Conservation (phyloP, 2,113 vertebrate species). For the Heliornis fulica region DNA sequence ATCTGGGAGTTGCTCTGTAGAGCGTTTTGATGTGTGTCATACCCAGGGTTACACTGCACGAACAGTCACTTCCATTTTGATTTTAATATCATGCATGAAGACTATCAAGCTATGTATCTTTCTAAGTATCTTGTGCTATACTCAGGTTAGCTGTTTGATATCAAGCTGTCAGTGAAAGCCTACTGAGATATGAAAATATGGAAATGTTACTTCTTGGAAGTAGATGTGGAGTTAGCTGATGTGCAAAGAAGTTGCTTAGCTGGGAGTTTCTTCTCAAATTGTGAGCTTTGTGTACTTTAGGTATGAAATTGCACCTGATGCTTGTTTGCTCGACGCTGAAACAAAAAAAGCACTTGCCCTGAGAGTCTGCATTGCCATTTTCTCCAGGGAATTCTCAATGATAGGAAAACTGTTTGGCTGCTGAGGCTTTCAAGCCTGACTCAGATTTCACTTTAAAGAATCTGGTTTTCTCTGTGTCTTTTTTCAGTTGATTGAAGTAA, state of each 20-base stretch:
- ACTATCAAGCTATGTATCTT: not conserved
- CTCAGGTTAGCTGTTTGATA: not conserved
- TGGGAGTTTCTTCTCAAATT: not conserved
- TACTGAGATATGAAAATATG: not conserved
- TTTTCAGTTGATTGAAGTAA: not conserved
- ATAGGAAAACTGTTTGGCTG: not conserved
- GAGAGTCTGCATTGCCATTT: not conserved
- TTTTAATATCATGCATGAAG: not conserved
- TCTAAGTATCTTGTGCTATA: not conserved
- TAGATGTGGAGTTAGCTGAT: not conserved
- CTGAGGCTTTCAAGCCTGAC: not conserved
- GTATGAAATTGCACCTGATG: not conserved
- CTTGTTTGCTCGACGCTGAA: not conserved
- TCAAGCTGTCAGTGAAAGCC: not conserved
- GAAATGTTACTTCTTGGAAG: not conserved
- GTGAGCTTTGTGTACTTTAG: not conserved
- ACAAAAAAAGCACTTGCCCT: not conserved
- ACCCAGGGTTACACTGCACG: not conserved
- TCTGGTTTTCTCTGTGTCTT: not conserved
- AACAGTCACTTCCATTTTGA: not conserved
- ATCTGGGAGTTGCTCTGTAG: not conserved
- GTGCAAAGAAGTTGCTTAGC: not conserved
- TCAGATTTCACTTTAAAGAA: not conserved
- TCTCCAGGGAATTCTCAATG: not conserved
- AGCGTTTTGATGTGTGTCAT: not conserved